These are phyloP conservation scores for Pluvialis apricaria DNA, from an alignment of 2,113 vertebrate genomes.

Conservation along the genomic window DNA sequence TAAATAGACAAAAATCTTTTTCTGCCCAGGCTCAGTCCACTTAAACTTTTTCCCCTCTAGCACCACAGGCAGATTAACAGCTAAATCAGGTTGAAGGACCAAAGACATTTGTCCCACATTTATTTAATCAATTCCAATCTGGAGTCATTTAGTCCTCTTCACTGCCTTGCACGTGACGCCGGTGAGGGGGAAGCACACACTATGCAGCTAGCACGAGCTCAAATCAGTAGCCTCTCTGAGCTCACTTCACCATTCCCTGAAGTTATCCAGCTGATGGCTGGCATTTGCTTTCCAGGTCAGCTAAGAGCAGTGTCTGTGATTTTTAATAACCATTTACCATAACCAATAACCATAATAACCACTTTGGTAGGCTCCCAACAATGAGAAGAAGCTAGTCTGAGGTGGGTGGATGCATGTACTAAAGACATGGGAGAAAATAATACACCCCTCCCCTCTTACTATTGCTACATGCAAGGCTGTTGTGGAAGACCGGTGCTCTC, in stretches of 20 bases:
- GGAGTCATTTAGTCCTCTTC: background rate
- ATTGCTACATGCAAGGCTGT: background rate
- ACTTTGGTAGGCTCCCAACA: background rate
- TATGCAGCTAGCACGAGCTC: fast-evolving
- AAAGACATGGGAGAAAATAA: background rate
- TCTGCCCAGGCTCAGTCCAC: background rate
- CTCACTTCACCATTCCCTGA: background rate
- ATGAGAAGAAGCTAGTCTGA: background rate
- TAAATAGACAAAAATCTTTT: background rate
- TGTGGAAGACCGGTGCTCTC: fast-evolving
- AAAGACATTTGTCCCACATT: background rate
- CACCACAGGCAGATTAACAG: background rate
- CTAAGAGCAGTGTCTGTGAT: background rate
- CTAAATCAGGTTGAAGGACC: background rate
- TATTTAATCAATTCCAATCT: background rate
- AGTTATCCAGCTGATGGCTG: background rate
- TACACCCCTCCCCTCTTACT: background rate
- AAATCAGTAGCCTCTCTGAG: background rate
- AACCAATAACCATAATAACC: too few relatives aligned
- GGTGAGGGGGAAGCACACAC: background rate
- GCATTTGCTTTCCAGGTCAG: background rate
- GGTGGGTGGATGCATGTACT: background rate
- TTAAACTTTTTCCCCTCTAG: background rate
- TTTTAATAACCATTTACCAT: background rate
- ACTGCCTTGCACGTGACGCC: background rate